Base-by-base conservation (phyloP, 2,113 vertebrate genomes). In the Sylvicapra grimmia region DNA sequence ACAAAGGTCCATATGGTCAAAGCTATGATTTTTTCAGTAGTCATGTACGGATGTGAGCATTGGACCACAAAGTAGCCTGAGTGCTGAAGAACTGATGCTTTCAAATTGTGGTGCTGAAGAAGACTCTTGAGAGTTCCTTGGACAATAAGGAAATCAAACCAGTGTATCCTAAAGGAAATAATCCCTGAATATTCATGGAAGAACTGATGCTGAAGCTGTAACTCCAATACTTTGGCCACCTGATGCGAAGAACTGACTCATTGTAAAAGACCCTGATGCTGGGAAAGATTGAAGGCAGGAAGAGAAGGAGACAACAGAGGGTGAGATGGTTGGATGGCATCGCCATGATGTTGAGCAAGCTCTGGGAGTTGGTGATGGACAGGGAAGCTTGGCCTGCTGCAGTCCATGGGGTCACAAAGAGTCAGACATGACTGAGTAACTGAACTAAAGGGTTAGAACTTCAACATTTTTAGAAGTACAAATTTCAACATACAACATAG, bases 291-390 rank as follows among this genome's bases (percentile, higher is more conserved):
- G 65, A 68, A 36, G 33, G n/a, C 65, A 68, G 33, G 9, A 36
- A 11, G 18, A 72, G 8, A 36, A 36, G 18, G 33, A 11, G 9
- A 72, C 1, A 3, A 21, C 18, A 72, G n/a, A 21, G 18, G 4
- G 0, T 72, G 65, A 36, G n/a, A 72, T 36, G 18, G n/a, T 72
- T 68, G n/a, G n/a, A 36, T 72, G n/a, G n/a, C 18, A 72, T 21
- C 0, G 0, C 65, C 0, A 36, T 72, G n/a, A 36, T 11, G 0
- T 68, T 68, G 18, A 36, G 16, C 4, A 68, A 68, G 1, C n/a
- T 72, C n/a, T 21, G 4, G n/a, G 18, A 72, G 65, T 21, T 36
- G 18, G 2, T 36, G n/a, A 72, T 72, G 16, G n/a, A 21, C 65
- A 72, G n/a, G 65, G 65, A 36, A 36, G 18, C n/a, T 19, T 36